A percentile compares a stretch with the other conserved stretches of the same genome.
These are phyloP conservation scores for Ischnus inquisitorius DNA, from an alignment of 2,888 invertebrate species.

Conservation along the genomic window DNA sequence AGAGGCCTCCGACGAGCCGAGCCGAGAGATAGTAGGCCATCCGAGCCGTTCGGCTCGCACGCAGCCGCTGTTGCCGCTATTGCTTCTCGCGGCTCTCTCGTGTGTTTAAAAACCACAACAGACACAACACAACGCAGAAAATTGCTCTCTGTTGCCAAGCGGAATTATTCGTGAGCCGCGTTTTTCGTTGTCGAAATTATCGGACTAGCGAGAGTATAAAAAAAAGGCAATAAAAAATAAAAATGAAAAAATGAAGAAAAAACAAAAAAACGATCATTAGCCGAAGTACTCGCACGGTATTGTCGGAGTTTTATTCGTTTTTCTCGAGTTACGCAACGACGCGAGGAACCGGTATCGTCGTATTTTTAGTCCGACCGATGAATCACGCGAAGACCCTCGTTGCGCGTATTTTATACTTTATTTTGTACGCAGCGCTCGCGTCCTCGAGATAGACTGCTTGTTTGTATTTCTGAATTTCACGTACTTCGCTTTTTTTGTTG, in stretches of 20 bases:
- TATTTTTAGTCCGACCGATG: background rate
- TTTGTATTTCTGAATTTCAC: too few relatives aligned
- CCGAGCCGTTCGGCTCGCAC: slow-evolving; percentile 66
- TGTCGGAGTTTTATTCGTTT: background rate
- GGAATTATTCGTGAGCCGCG: slow-evolving; percentile 31
- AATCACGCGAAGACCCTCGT: background rate
- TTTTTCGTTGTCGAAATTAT: slow-evolving; percentile 22
- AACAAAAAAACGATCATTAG: slow-evolving; percentile 1
- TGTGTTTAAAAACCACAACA: slow-evolving; percentile 25
- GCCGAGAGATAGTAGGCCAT: slow-evolving; percentile 84
- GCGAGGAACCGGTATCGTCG: background rate
- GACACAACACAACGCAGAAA: slow-evolving; percentile 34
- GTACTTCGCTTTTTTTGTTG: too few relatives aligned
- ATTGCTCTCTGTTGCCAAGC: slow-evolving; percentile 62
- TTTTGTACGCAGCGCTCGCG: slow-evolving; percentile 13
- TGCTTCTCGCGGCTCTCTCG: slow-evolving; percentile 11
- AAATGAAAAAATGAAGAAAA: background rate
- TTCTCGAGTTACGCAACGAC: background rate
- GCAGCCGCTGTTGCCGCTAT: background rate
- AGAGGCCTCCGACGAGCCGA: slow-evolving; percentile 78
- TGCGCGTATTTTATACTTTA: slow-evolving; percentile 2
- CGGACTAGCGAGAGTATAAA: background rate
- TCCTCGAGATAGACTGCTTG: background rate
- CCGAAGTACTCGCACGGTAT: background rate
- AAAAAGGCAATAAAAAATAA: background rate